Conservation (phyloP, 2,888 invertebrate species). For the Cancer borealis region DNA sequence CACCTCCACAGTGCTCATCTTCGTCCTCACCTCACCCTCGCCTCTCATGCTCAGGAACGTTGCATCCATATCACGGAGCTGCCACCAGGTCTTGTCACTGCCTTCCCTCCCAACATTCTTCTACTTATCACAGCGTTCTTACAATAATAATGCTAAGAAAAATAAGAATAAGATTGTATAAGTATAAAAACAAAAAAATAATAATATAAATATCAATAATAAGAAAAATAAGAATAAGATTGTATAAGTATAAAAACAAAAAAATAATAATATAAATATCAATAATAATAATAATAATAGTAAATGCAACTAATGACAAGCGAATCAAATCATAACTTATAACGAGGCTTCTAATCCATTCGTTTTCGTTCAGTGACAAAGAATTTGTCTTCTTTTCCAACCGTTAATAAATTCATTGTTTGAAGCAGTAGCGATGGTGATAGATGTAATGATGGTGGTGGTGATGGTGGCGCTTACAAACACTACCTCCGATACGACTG, state of each 20-base stretch:
- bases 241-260: no score
- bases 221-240: neutral
- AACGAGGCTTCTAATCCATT: neutral
- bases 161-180: neutral
- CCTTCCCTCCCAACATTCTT: neutral
- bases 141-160: neutral
- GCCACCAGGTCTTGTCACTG: neutral
- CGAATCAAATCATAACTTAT: neutral
- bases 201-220: neutral
- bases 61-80: neutral
- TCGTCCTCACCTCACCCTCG: neutral
- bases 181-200: neutral
- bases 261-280: no score
- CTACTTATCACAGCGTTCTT: neutral
- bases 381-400: neutral
- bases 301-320: neutral
- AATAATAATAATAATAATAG: no score
- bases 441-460: neutral
- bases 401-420: neutral
- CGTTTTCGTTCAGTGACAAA: neutral
- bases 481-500: neutral
- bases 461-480: neutral
- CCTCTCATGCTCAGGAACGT: neutral
- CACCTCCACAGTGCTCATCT: neutral
- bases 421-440: neutral